These are phyloP conservation scores for Noctilio leporinus DNA, from an alignment of 2,113 vertebrate species.

Conservation along the genomic window DNA sequence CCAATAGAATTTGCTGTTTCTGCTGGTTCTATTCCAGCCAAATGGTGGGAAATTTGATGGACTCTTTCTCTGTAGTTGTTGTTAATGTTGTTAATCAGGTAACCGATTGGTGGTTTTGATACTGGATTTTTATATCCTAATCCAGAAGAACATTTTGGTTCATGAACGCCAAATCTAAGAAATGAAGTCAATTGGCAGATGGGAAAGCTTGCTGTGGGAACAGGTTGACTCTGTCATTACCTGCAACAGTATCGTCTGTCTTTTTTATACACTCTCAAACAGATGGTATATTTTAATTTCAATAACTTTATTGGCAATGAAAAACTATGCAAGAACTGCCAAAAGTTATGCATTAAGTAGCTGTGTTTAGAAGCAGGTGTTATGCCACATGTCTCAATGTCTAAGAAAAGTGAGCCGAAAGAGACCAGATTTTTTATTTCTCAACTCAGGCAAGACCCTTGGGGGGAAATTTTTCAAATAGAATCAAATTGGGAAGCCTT, in stretches of 20 bases:
- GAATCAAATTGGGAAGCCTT: neutral
- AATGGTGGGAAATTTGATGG: neutral
- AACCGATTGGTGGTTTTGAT: neutral
- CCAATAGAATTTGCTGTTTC: neutral
- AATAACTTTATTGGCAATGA: constrained; percentile 58
- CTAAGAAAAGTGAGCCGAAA: neutral
- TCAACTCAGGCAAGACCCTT: neutral
- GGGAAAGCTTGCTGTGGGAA: constrained; percentile 21
- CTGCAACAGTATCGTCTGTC: constrained; percentile 46
- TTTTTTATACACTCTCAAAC: constrained; percentile 20
- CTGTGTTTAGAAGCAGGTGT: constrained; percentile 54
- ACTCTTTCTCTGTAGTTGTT: neutral
- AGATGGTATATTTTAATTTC: constrained; percentile 60
- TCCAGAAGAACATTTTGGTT: neutral
- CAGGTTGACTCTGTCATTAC: constrained; percentile 54
- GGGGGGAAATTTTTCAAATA: neutral
- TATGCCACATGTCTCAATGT: constrained; percentile 7
- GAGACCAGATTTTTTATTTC: neutral
- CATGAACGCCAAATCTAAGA: neutral
- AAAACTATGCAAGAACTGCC: constrained; percentile 18
- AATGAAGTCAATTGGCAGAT: constrained; percentile 7
- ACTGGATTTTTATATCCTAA: neutral
- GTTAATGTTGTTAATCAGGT: neutral
- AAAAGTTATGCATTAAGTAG: constrained; percentile 13
- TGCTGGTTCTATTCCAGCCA: neutral